Evolutionary conservation across 2,113 vertebrate species (phyloP).

Genomic region (Ursus arctos): DNA sequence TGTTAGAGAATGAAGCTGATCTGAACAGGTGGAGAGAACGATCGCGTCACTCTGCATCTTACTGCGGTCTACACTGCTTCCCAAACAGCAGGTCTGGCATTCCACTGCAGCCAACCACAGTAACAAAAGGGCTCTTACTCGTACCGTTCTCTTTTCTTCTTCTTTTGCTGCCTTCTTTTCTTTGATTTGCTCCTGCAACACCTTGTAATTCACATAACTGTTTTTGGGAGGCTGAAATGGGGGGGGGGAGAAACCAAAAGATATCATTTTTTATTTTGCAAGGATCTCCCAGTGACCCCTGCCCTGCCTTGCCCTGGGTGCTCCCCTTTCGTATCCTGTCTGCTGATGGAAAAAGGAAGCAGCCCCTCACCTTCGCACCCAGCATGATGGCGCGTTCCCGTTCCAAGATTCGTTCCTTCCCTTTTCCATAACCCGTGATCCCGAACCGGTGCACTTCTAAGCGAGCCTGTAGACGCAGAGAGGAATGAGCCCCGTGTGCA

Average conservation of each 20-base stretch:
- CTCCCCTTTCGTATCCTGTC: fast-evolving
- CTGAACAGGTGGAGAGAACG: background rate
- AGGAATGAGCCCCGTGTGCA: background rate
- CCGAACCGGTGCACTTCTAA: conserved; percentile 98
- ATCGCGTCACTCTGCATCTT: too few species aligned
- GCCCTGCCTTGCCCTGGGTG: background rate
- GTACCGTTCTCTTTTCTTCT: conserved; percentile 89
- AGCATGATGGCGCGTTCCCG: conserved; percentile 96
- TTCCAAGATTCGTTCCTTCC: conserved; percentile 94
- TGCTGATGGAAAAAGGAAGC: background rate
- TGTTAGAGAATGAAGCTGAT: background rate
- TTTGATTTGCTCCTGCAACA: conserved; percentile 92
- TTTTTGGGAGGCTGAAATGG: conserved; percentile 93
- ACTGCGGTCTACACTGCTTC: background rate
- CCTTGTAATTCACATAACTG: conserved; percentile 94
- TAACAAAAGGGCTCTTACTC: conserved; percentile 64
- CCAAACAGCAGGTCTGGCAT: background rate
- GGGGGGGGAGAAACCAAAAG: background rate
- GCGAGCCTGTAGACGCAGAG: conserved; percentile 89
- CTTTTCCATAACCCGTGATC: conserved; percentile 96
- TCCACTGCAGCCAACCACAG: background rate
- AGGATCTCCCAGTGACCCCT: background rate
- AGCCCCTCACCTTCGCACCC: conserved; percentile 92
- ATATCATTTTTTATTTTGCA: background rate
- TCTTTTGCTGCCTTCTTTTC: conserved; percentile 88